Evolutionary conservation across 1,140 invertebrate genomes (phyloP).

Genomic region (Calycopis cecrops): DNA sequence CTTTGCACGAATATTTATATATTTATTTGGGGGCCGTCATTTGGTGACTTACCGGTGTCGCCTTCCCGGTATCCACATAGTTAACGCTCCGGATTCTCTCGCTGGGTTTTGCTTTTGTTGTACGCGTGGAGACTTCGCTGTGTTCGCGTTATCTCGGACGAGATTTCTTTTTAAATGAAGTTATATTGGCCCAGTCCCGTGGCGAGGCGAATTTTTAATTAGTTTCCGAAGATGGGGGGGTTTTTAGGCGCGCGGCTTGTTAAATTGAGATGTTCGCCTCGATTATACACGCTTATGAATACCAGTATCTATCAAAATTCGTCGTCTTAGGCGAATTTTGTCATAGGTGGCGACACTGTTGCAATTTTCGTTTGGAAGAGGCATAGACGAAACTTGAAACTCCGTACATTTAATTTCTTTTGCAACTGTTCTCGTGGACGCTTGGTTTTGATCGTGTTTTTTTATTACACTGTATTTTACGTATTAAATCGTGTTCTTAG

Average conservation of each 20-base stretch:
- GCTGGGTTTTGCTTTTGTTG: conserved; percentile 58
- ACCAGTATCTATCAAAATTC: background rate
- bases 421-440: too few relatives aligned
- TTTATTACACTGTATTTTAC: too few relatives aligned
- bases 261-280: conserved; percentile 58
- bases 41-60: conserved; percentile 72
- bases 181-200: conserved; percentile 70
- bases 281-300: conserved; percentile 8
- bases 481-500: too few relatives aligned
- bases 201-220: conserved; percentile 74
- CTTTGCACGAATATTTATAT: conserved; percentile 72
- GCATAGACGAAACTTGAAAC: too few relatives aligned
- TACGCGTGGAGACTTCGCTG: conserved; percentile 62
- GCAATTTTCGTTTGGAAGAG: too few relatives aligned
- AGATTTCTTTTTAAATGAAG: conserved; percentile 74
- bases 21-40: conserved; percentile 61
- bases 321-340: too few relatives aligned
- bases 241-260: conserved; percentile 63
- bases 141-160: conserved; percentile 64
- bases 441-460: too few relatives aligned
- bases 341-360: too few relatives aligned
- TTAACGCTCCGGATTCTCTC: conserved; percentile 67
- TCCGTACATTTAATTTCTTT: too few relatives aligned
- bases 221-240: conserved; percentile 72
- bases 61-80: conserved; percentile 72